A percentile compares a stretch with the other conserved stretches of the same genome.
Conservation (phyloP, 1,140 invertebrate genomes). For the Venustaconcha ellipsiformis region DNA sequence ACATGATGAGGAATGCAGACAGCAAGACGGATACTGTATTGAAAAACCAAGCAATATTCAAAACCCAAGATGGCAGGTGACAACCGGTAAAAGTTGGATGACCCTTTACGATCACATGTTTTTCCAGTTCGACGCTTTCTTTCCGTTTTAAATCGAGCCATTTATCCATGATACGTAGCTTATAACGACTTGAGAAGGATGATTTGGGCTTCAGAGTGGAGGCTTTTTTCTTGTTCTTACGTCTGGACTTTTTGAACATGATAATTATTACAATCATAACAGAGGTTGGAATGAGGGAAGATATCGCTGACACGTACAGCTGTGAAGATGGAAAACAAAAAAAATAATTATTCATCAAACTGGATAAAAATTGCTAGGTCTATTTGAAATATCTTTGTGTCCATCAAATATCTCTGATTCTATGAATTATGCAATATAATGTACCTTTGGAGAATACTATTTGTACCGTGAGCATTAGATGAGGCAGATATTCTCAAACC, state of each 20-base stretch:
- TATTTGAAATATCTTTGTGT: neutral
- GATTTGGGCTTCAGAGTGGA: neutral
- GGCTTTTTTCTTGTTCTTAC: neutral
- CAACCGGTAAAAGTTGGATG: conserved; percentile 10
- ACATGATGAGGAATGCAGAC: conserved; percentile 49
- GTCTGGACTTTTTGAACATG: conserved; percentile 41
- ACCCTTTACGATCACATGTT: conserved; percentile 20
- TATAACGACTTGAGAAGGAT: neutral
- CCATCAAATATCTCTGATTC: neutral
- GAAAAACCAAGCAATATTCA: conserved; percentile 49
- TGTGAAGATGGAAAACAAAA: neutral
- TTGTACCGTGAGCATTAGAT: neutral
- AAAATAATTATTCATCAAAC: neutral
- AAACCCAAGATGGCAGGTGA: conserved; percentile 36
- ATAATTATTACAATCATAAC: conserved; percentile 35
- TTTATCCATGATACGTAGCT: conserved; percentile 7
- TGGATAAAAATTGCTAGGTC: neutral
- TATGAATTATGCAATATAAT: too few relatives aligned
- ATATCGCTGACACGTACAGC: too few relatives aligned
- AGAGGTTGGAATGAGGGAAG: conserved; percentile 32
- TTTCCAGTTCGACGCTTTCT: conserved; percentile 21
- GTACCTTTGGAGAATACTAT: too few relatives aligned
- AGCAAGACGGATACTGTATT: conserved; percentile 20
- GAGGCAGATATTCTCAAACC: neutral
- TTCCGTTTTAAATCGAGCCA: conserved; percentile 26